Conservation (phyloP, 92 coral and sea anemone species). For the Epizoanthus fatuus region DNA sequence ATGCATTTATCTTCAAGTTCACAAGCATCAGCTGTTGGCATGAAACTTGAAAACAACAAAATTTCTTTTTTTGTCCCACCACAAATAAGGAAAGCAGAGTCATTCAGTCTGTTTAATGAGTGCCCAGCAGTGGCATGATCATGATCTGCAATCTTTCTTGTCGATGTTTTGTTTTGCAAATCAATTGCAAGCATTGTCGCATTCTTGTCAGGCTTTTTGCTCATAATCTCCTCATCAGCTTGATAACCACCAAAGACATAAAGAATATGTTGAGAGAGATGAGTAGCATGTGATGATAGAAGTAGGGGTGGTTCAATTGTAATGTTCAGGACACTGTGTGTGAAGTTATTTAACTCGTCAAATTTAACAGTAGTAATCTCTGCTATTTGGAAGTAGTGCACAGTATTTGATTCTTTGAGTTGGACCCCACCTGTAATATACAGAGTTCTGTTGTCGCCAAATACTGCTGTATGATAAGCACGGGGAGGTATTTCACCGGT, state of each 20-base stretch:
- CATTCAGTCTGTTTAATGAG: not conserved
- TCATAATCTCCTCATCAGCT: too few species aligned
- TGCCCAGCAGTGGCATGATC: not conserved
- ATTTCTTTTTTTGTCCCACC: conserved; percentile 11
- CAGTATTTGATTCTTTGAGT: not conserved
- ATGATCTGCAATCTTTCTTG: not conserved
- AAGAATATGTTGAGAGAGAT: not conserved
- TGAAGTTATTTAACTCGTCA: conserved; percentile 4
- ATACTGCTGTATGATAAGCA: conserved; percentile 7
- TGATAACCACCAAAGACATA: not conserved
- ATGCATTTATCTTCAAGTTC: too few species aligned
- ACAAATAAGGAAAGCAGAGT: not conserved
- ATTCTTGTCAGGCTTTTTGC: not conserved
- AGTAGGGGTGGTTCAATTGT: not conserved
- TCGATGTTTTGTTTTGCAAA: not conserved
- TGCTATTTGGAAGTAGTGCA: too few species aligned
- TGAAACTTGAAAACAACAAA: not conserved
- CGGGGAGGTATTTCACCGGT: not conserved
- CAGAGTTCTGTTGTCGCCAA: not conserved
- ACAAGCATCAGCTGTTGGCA: not conserved
- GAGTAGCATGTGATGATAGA: conserved; percentile 6
- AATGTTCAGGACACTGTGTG: not conserved
- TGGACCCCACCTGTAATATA: not conserved
- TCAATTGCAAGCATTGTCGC: not conserved
- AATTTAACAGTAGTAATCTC: not conserved